Evolutionary conservation across 2,888 invertebrate genomes (phyloP), one percentile per base, ranked within the genome.

Genomic region (Patella depressa): DNA sequence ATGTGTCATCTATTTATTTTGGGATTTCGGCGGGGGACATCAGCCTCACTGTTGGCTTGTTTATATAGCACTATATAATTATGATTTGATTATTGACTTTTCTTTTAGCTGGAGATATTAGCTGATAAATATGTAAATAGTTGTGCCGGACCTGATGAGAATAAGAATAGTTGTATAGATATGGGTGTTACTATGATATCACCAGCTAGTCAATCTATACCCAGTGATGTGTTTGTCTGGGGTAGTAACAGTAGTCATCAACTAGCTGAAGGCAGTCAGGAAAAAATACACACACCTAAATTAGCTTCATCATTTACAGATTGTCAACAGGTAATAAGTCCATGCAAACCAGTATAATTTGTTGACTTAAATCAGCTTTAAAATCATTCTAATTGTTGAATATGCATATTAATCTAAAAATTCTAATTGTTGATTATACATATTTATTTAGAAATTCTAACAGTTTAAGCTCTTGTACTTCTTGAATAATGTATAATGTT

Each of bases 191-290:
- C 55, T 24, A 45, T 15, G 65, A 75, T 34, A 73, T 80, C 19
- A 73, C 77, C 2, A 71, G 76, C 19, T 72, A 74, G 53, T 65
- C 75, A 73, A 19, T 80, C 81, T 55, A 71, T 59, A 59, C 74
- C 59, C 7, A 86, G 93, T 85, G 93, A 94, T 86, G 94, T 94
- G 17, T 94, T 93, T 88, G 93, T 94, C 29, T 94, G 94, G 94
- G 94, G 94, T 3, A 94, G 94, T 85, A 94, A 94, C 90, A 94
- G 94, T 7, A 94, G 94, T 9, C 93, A 94, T 88, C 94, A 94
- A 86, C 89, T 94, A 65, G 94, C 94, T 11, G 94, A 94, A 86
- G 94, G 93, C 12, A 93, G 91, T 71, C 93, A 93, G 83, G 94
- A 94, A 86, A 94, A 94, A 88, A 93, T 94, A 57, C 90, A 94